These are phyloP conservation scores for Limnephilus auricula DNA, from an alignment of 2,888 invertebrate genomes.

Conservation along the genomic window DNA sequence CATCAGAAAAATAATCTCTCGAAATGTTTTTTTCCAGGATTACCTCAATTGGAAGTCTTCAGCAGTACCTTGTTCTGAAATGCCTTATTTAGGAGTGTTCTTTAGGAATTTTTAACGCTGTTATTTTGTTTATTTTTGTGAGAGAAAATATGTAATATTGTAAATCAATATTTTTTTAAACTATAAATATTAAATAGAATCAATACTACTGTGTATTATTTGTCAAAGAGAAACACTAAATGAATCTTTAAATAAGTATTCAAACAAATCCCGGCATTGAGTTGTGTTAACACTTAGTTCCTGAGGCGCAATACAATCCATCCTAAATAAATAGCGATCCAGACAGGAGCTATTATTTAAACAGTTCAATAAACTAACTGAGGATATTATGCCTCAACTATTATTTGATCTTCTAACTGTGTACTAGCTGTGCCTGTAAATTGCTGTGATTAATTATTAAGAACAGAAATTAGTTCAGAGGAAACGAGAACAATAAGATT, in stretches of 20 bases:
- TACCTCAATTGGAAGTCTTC: no score
- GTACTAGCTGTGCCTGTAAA: neutral
- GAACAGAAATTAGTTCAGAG: neutral
- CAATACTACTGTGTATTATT: neutral
- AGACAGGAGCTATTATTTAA: neutral
- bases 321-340: slow-evolving; percentile 2
- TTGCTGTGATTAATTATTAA: neutral
- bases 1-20: neutral
- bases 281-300: neutral
- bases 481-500: neutral
- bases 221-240: slow-evolving; percentile 11
- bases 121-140: neutral
- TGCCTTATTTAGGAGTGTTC: neutral
- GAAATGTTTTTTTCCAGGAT: neutral
- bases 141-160: neutral
- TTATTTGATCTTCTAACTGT: neutral
- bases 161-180: neutral
- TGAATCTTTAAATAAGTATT: neutral
- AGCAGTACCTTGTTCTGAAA: no score
- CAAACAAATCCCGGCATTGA: neutral
- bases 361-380: neutral
- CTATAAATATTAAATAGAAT: neutral
- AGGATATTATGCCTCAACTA: neutral
- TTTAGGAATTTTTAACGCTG: neutral
- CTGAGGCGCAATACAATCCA: neutral